A percentile compares a stretch with the other conserved stretches of the same genome.
Evolutionary conservation across 35 echinoderm and acorn worm genomes (phyloP).

Genomic region (Strongylocentrotus purpuratus): DNA sequence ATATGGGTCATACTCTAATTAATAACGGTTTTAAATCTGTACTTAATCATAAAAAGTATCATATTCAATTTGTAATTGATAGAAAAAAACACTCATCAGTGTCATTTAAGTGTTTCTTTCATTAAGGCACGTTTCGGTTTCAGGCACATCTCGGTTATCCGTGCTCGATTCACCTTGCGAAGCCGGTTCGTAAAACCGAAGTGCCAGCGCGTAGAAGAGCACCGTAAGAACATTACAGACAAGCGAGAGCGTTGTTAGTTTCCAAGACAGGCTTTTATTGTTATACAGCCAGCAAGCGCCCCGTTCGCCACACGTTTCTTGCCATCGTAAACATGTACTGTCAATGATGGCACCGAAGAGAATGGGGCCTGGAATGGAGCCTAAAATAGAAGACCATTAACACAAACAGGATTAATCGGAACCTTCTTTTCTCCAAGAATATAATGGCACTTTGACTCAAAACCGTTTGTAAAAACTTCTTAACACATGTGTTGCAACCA

Average conservation of each 20-base stretch:
- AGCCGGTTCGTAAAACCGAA: not conserved
- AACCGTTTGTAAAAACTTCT: no score
- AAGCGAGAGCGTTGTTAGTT: conserved; percentile 9
- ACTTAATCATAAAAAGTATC: no score
- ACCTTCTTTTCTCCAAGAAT: no score
- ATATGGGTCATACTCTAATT: no score
- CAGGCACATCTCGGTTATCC: not conserved
- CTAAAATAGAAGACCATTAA: not conserved
- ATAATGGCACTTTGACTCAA: no score
- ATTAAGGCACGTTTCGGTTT: not conserved
- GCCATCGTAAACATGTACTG: conserved; percentile 63
- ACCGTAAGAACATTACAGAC: not conserved
- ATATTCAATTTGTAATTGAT: no score
- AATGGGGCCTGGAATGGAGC: conserved; percentile 62
- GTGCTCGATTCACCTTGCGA: not conserved
- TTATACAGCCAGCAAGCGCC: conserved; percentile 65
- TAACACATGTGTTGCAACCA: no score
- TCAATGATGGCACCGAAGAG: conserved; percentile 53
- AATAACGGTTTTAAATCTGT: no score
- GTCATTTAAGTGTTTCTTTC: not conserved
- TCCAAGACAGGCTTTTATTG: conserved; percentile 36
- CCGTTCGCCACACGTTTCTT: conserved; percentile 50
- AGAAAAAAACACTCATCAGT: no score
- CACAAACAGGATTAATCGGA: no score
- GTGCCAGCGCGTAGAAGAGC: not conserved